Percentiles rank a stretch among this genome's conserved stretches.
These are phyloP conservation scores for Sciurus niger DNA, from an alignment of 2,113 vertebrate species.

Conservation along the genomic window DNA sequence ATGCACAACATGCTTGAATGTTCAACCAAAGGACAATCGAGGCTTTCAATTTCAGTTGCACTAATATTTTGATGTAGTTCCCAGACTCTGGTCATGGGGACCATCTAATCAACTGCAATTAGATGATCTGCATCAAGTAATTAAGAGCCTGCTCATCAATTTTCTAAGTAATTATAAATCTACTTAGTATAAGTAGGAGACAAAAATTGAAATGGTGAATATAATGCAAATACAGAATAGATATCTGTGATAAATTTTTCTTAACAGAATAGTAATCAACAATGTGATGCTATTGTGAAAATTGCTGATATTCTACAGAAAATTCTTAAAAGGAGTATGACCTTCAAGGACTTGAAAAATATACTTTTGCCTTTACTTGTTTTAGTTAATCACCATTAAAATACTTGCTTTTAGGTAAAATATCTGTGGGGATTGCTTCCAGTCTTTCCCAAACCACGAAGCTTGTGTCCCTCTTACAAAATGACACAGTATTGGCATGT, in stretches of 20 bases:
- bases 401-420: neutral
- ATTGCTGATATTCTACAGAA: neutral
- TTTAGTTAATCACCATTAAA: neutral
- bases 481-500: neutral
- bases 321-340: neutral
- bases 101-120: neutral
- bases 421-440: neutral
- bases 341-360: neutral
- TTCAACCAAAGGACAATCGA: conserved; percentile 30
- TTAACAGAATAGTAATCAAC: conserved; percentile 28
- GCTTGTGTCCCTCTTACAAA: neutral
- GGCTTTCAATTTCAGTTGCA: conserved; percentile 38
- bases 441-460: neutral
- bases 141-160: conserved; percentile 17
- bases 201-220: neutral
- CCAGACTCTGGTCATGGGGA: neutral
- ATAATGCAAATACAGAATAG: conserved; percentile 28
- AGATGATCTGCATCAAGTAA: neutral
- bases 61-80: conserved; percentile 26
- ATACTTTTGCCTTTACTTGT: neutral
- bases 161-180: conserved; percentile 11
- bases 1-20: neutral
- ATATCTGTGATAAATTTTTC: neutral
- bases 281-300: neutral
- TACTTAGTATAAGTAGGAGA: neutral